Evolutionary conservation across 1,140 invertebrate species (phyloP).

Genomic region (Plectrocnemia conspersa): DNA sequence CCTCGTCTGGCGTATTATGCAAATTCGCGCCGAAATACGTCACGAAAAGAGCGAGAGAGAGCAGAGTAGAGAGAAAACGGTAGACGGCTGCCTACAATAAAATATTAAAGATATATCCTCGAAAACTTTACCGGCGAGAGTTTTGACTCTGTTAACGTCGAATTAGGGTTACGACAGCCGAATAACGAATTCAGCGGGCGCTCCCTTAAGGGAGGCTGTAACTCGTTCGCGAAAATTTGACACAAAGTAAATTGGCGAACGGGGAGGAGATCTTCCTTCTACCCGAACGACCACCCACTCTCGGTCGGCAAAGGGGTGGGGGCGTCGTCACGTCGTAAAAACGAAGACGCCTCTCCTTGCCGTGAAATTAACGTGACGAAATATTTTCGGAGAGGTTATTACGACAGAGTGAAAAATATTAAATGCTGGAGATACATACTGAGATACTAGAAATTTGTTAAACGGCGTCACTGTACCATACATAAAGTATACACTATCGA

Average conservation of each 20-base stretch:
- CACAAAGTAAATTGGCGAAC: slow-evolving; percentile 32
- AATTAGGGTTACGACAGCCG: slow-evolving; percentile 33
- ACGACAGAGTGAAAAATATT: no score
- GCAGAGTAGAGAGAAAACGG: not conserved
- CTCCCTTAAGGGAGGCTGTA: slow-evolving; percentile 8
- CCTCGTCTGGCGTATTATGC: slow-evolving; percentile 31
- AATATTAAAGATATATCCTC: slow-evolving; percentile 34
- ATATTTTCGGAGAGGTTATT: no score
- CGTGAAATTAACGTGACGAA: not conserved
- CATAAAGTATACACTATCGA: no score
- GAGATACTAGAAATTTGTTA: no score
- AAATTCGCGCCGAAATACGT: slow-evolving; percentile 33
- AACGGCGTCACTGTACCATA: no score
- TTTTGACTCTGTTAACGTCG: slow-evolving; percentile 36
- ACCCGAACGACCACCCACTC: not conserved
- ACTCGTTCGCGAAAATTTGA: slow-evolving; percentile 31
- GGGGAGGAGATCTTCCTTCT: not conserved
- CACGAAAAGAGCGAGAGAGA: slow-evolving; percentile 5
- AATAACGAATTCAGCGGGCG: slow-evolving; percentile 31
- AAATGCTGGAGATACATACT: no score
- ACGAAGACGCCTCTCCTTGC: slow-evolving; percentile 10
- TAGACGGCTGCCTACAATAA: slow-evolving; percentile 22
- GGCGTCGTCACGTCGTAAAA: slow-evolving; percentile 20
- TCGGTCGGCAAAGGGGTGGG: not conserved
- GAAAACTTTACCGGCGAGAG: slow-evolving; percentile 31